Conservation (phyloP, 2,113 vertebrate species). For the Rutilus rutilus region DNA sequence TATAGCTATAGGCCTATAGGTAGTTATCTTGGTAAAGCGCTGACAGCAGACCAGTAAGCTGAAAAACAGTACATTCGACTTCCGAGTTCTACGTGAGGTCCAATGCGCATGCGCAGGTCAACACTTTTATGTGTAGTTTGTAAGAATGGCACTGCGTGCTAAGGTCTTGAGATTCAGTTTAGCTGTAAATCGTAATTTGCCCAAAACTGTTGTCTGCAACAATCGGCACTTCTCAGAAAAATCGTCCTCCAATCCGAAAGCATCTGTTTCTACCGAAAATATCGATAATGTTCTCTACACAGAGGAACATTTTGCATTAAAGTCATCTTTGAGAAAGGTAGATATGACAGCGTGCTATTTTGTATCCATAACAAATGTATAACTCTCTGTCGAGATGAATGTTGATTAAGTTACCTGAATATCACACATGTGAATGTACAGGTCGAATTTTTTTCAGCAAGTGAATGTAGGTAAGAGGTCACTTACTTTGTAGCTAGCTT, state of each 20-base stretch:
- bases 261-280: conserved; percentile 27
- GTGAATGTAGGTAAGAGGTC: conserved; percentile 70
- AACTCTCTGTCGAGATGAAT: neutral
- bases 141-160: conserved; percentile 69
- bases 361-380: neutral
- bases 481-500: conserved; percentile 7
- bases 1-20: neutral
- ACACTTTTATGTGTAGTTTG: neutral
- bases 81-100: neutral
- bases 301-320: conserved; percentile 68
- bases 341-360: neutral
- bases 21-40: neutral
- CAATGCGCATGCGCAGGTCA: conserved; percentile 66
- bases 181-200: conserved; percentile 30
- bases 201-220: conserved; percentile 37
- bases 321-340: conserved; percentile 80
- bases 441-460: neutral
- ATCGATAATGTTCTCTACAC: conserved; percentile 63
- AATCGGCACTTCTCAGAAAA: conserved; percentile 65
- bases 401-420: neutral
- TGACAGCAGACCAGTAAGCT: neutral
- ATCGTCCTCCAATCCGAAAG: conserved; percentile 57
- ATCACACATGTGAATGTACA: neutral
- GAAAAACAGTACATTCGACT: neutral
- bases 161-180: conserved; percentile 36